Evolutionary conservation across 2,797 vertebrate genomes (phyloP).

Genomic region (Sylvia borin): DNA sequence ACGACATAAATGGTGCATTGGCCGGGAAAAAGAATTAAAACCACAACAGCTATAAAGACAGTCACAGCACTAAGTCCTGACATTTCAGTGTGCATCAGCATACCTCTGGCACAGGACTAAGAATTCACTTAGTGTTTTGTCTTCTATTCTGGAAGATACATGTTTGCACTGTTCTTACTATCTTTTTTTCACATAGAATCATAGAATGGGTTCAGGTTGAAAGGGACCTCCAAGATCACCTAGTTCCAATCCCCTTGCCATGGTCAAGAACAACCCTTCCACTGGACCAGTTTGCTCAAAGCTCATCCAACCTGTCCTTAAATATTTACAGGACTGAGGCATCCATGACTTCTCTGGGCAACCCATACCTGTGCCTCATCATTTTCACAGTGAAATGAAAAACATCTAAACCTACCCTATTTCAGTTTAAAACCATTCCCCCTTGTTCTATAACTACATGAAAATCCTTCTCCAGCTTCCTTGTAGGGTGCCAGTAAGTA

Average conservation of each 20-base stretch:
- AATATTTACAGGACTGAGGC: neutral
- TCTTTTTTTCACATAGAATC: neutral
- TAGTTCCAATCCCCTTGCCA: neutral
- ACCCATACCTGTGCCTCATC: fast-evolving
- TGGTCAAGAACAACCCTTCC: neutral
- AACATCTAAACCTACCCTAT: neutral
- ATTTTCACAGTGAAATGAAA: neutral
- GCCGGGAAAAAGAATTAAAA: no score
- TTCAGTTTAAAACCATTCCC: neutral
- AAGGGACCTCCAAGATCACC: neutral
- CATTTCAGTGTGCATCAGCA: neutral
- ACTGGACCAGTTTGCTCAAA: neutral
- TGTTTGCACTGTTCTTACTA: neutral
- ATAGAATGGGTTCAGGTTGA: neutral
- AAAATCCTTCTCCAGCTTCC: neutral
- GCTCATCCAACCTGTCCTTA: neutral
- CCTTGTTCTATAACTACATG: neutral
- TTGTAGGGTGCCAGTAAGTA: no score
- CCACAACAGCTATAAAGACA: no score
- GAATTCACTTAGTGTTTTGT: neutral
- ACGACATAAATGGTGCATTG: no score
- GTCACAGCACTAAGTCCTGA: neutral
- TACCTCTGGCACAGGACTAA: neutral
- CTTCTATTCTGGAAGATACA: neutral
- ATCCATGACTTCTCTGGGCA: no score